Evolutionary conservation across 2,797 vertebrate species (phyloP).

Genomic region (Falco naumanni): DNA sequence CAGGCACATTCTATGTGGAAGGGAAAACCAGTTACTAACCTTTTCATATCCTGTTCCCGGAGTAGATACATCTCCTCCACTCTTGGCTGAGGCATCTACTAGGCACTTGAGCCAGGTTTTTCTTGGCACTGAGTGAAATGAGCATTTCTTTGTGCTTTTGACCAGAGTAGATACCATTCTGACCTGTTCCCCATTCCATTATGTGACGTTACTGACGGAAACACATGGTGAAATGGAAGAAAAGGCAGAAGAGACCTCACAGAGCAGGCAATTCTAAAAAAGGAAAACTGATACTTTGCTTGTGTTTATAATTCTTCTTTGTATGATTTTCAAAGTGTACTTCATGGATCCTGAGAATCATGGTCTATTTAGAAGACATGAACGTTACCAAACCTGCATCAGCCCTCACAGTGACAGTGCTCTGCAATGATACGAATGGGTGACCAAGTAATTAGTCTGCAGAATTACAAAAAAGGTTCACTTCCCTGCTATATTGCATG

Average conservation of each 20-base stretch:
- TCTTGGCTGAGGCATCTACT: neutral
- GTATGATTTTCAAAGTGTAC: neutral
- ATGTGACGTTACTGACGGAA: neutral
- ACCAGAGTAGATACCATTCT: neutral
- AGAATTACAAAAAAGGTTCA: neutral
- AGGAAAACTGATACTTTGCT: neutral
- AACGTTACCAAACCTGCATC: neutral
- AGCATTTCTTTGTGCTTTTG: neutral
- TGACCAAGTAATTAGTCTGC: neutral
- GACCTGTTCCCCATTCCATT: neutral
- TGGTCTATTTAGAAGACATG: neutral
- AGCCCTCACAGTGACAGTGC: neutral
- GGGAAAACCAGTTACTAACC: neutral
- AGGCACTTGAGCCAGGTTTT: neutral
- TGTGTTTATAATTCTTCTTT: neutral
- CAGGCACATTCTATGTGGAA: neutral
- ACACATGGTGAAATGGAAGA: neutral
- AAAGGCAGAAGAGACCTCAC: neutral
- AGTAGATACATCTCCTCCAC: neutral
- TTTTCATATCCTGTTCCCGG: neutral
- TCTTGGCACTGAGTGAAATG: neutral
- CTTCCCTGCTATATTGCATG: neutral
- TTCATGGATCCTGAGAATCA: neutral
- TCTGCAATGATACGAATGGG: neutral
- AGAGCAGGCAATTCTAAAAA: neutral